Evolutionary conservation across 1,140 invertebrate genomes (phyloP).

Genomic region (Antheraea pernyi): DNA sequence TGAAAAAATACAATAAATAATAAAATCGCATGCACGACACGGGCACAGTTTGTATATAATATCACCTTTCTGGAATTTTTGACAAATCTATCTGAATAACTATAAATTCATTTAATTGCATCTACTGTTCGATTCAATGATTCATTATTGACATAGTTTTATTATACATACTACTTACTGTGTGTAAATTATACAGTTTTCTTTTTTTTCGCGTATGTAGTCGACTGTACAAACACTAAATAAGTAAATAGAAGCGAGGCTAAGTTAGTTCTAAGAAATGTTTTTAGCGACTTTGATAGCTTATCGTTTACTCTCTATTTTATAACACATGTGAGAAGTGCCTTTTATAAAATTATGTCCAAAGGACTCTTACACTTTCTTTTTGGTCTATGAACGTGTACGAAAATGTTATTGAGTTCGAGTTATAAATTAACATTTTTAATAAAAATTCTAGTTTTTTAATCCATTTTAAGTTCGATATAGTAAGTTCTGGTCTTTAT

Average conservation of each 20-base stretch:
- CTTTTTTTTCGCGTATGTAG: not conserved
- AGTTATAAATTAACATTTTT: not conserved
- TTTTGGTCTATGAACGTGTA: not conserved
- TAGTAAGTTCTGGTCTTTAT: no score
- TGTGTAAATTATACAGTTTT: not conserved
- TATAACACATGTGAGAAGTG: conserved; percentile 2
- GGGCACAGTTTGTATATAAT: no score
- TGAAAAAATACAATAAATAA: no score
- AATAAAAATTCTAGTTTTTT: no score
- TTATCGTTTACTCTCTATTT: not conserved
- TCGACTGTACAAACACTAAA: not conserved
- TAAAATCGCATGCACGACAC: no score
- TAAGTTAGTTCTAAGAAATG: not conserved
- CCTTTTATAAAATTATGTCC: not conserved
- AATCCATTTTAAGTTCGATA: no score
- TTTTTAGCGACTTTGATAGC: conserved; percentile 1
- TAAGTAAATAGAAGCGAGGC: not conserved
- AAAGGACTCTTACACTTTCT: not conserved
- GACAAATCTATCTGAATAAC: no score
- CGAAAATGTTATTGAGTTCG: not conserved
- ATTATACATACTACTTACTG: no score
- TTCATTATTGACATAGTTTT: no score
- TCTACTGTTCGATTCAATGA: no score
- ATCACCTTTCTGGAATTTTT: no score
- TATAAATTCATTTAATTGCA: no score